Percentiles rank a stretch among this genome's conserved stretches.
These are phyloP conservation scores for Sthenelais limicola DNA, from an alignment of 2,888 invertebrate species.

Conservation along the genomic window DNA sequence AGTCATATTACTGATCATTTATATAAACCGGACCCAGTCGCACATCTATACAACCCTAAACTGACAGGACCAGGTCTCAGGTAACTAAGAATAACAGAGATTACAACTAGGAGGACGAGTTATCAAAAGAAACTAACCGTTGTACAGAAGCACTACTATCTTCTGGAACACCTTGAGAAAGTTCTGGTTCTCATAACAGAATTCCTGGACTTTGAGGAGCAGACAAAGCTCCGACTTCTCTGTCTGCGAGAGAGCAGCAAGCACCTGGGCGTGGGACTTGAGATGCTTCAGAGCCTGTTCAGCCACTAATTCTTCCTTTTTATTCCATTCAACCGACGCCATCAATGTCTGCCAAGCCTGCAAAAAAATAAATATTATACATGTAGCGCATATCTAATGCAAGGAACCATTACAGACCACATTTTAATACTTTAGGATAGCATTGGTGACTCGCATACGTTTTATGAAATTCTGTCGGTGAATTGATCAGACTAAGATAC, in stretches of 20 bases:
- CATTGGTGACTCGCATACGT: no score
- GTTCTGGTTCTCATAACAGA: conserved; percentile 98
- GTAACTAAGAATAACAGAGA: neutral
- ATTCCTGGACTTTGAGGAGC: conserved; percentile 94
- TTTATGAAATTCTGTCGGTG: no score
- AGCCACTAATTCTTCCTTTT: conserved; percentile 95
- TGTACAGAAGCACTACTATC: conserved; percentile 95
- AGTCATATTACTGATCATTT: no score
- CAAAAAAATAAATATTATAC: conserved; percentile 37
- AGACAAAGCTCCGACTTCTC: conserved; percentile 90
- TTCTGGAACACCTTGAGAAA: conserved; percentile 99
- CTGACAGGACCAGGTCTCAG: neutral
- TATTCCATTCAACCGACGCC: conserved; percentile 97
- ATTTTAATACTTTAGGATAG: no score
- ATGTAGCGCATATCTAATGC: no score
- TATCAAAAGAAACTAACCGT: conserved; percentile 77
- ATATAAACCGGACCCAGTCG: no score
- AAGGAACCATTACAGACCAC: no score
- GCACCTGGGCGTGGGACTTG: conserved; percentile 84
- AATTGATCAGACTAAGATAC: no score
- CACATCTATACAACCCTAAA: no score
- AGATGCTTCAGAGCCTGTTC: conserved; percentile 87
- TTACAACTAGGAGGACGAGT: neutral
- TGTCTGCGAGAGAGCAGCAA: conserved; percentile 89
- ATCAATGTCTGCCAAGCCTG: conserved; percentile 96